Evolutionary conservation across 2,888 invertebrate species (phyloP).

Genomic region (Brachyptera putata): DNA sequence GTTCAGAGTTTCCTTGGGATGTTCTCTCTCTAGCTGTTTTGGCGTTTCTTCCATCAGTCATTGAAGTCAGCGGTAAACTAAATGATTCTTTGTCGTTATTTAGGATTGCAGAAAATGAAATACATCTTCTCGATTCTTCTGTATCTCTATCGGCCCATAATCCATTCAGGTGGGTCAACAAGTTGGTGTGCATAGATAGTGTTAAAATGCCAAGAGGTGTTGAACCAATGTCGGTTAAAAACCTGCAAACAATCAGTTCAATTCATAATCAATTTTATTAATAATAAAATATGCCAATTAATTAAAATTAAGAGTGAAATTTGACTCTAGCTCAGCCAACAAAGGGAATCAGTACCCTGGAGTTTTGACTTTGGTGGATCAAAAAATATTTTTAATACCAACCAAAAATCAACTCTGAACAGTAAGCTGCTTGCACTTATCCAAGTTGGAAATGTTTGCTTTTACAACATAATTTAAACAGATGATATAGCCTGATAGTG

Average conservation of each 20-base stretch:
- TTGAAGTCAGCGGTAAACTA: background rate
- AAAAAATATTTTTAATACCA: too few relatives aligned
- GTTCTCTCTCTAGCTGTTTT: background rate
- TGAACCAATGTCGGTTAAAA: background rate
- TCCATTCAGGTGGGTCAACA: background rate
- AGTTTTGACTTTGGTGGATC: too few relatives aligned
- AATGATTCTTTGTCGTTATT: background rate
- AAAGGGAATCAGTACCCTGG: too few relatives aligned
- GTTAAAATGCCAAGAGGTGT: constrained; percentile 1
- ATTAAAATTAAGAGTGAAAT: too few relatives aligned
- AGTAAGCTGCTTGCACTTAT: too few relatives aligned
- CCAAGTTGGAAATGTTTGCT: too few relatives aligned
- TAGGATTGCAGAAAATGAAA: background rate
- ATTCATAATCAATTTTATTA: too few relatives aligned
- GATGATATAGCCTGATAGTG: too few relatives aligned
- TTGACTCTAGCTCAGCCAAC: too few relatives aligned
- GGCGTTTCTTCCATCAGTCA: background rate
- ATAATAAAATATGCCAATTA: too few relatives aligned
- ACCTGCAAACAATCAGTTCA: background rate
- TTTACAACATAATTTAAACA: too few relatives aligned
- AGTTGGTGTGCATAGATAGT: background rate
- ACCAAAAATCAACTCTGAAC: too few relatives aligned
- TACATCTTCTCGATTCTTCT: background rate
- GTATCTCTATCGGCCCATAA: background rate
- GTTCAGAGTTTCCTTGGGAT: background rate